phyloP scores from a whole-genome alignment of 2,113 vertebrate species.

The Silurus glanis region DNA sequence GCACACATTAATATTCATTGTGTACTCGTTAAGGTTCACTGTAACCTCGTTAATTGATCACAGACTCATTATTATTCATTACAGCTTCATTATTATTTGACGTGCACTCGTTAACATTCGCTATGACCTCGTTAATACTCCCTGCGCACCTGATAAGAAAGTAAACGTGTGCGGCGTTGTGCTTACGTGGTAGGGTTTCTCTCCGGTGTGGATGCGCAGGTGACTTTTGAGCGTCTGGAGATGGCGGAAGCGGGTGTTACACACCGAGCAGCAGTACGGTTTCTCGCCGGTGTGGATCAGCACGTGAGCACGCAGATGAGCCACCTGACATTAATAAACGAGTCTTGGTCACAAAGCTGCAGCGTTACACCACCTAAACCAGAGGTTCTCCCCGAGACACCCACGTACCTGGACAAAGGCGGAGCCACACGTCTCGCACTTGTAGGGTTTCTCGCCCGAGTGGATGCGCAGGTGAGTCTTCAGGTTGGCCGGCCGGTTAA shows the following conservation, averaged over 20 bases:
- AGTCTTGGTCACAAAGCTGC: background rate
- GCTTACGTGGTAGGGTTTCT: conserved; percentile 97
- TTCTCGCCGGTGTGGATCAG: conserved; percentile 97
- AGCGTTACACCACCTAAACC: background rate
- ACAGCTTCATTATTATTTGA: too few species aligned
- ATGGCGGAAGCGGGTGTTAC: conserved; percentile 92
- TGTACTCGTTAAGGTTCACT: background rate
- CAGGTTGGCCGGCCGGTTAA: conserved; percentile 96
- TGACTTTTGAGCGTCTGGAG: conserved; percentile 97
- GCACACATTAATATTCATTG: background rate
- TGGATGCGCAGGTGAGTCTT: conserved; percentile 97
- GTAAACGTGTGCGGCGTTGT: background rate
- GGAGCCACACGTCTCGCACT: conserved; percentile 91
- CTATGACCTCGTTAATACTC: too few species aligned
- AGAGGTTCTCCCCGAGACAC: too few species aligned
- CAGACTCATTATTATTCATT: too few species aligned
- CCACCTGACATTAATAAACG: conserved; percentile 77
- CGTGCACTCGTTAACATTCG: too few species aligned
- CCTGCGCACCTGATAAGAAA: too few species aligned
- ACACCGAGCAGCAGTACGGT: conserved; percentile 94
- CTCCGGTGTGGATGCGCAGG: conserved; percentile 95
- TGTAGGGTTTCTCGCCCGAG: conserved; percentile 98
- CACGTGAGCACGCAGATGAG: conserved; percentile 93
- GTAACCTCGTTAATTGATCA: too few species aligned
- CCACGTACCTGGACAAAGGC: conserved; percentile 82